Evolutionary conservation across 2,113 vertebrate genomes (phyloP), one percentile per base, ranked within the genome.

Genomic region (Brienomyrus brachyistius): DNA sequence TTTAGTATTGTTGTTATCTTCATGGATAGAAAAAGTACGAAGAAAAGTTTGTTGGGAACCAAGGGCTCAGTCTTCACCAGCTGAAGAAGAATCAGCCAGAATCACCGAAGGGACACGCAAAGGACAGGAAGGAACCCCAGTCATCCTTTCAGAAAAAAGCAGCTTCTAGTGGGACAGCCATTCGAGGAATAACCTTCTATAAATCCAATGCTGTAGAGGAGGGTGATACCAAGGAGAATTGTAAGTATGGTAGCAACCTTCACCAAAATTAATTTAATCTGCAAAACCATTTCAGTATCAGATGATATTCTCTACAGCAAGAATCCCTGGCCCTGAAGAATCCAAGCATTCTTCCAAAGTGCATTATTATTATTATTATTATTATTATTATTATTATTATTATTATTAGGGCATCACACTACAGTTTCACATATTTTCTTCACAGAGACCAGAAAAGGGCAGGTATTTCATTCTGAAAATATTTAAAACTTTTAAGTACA

Each of bases 141-240:
- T 13, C 90, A 66, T 27, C 90, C 89, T 92, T 84, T 54, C 93
- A 94, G 90, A 93, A 93, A 35, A 95, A 95, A 84, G 91, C 94
- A 0, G 95, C 95, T 51, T 94, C 95, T 83, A 96, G 94, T 88
- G 96, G 96, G 88, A 96, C 98, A 47, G 95, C 98, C 62, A 95
- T 99, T 91, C 95, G 98, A 91, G 97, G 97, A 27, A 94, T 99
- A 92, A 99, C 98, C 89, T 99, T 98, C 93, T 99, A 99, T 92
- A 99, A 98, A 93, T 97, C 98, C 6, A 97, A 97, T 91, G 95
- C 96, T 48, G 92, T 95, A 0, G 98, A 99, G 80, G 96, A 97
- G 0, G 96, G 97, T 0, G 97, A 98, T 86, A 96, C 96, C 0
- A 98, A 98, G 82, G 98, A 98, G 54, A 97, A 95, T 86, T 95